Base-by-base conservation (phyloP, 2,888 invertebrate genomes). In the Melanargia galathea region DNA sequence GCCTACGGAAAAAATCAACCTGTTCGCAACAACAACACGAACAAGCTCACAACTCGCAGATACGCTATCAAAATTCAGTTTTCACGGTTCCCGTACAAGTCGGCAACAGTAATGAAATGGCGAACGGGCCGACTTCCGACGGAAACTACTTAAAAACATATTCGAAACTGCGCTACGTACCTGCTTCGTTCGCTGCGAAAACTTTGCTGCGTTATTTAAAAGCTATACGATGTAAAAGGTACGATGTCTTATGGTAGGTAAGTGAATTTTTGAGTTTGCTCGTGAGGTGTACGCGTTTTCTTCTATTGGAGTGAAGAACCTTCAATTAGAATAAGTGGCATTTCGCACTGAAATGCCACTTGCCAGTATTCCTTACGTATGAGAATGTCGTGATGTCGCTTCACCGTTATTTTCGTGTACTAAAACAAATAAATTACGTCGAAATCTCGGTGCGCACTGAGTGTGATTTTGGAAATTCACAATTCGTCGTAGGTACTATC, bases 21-120 rank as follows among this genome's bases (percentile, higher is more conserved):
- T 26, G 55, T 24, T 52, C 35, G 5, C 52, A 52, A 20, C 52
- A 26, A 40, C 49, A 59, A 46, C 26, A 0, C 18, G 35, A 52
- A 46, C 22, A 58, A 54, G 55, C 26, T 56, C 57, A 18, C 38
- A 35, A 61, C 49, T 63, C 22, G 54, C 43, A 61, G 63, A 66
- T 51, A 62, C 62, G 60, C 64, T 64, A 67, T 67, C 66, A 67
- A 64, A 63, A 66, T 66, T 67, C 64, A 60, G 66, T 63, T 66
- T 62, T 49, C 60, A 57, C 52, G 45, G 24, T 58, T 51, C 56
- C 40, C 20, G 45, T 46, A 55, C 45, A 61, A 63, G 58, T 59
- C 59, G 20, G 24, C 51, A 64, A 60, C 52, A 56, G 59, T 62
- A 60, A 64, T 64, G 57, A 62, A 64, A 67, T 62, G 51, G 64